Conservation (phyloP, 1,140 invertebrate genomes). For the Drosophila athabasca region DNA sequence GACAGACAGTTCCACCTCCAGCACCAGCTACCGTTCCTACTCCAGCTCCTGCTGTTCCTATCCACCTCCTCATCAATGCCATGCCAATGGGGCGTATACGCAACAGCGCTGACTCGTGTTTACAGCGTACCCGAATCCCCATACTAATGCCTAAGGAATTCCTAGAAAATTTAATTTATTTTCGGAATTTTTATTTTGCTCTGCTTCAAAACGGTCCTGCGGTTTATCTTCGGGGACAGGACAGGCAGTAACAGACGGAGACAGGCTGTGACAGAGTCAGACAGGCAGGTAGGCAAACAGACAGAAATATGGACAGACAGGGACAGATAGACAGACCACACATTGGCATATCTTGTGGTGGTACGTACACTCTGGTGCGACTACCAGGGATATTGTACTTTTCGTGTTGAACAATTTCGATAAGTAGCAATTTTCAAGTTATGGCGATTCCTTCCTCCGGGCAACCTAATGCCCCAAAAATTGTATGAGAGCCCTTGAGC, state of each 20-base stretch:
- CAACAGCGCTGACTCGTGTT: not conserved
- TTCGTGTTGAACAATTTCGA: not conserved
- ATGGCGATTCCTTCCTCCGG: not conserved
- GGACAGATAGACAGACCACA: not conserved
- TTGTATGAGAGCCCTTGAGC: no score
- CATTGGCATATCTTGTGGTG: not conserved
- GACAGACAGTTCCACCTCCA: not conserved
- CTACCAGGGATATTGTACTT: slow-evolving; percentile 1
- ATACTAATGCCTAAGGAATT: not conserved
- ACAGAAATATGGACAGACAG: no score
- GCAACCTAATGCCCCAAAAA: not conserved
- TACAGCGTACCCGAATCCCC: not conserved
- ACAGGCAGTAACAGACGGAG: not conserved
- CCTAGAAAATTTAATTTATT: slow-evolving; percentile 2
- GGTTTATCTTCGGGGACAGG: not conserved
- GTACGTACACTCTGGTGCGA: not conserved
- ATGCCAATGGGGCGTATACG: not conserved
- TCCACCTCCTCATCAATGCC: not conserved
- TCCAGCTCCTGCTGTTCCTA: not conserved
- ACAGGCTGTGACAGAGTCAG: not conserved
- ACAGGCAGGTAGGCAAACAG: not conserved
- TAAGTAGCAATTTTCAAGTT: slow-evolving; percentile 10
- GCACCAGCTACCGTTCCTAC: no score
- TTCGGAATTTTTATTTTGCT: not conserved
- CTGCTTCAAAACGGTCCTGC: not conserved